A percentile compares a stretch with the other conserved stretches of the same genome.
Evolutionary conservation across 92 coral and sea anemone species (phyloP).

Genomic region (Muricea muricata): DNA sequence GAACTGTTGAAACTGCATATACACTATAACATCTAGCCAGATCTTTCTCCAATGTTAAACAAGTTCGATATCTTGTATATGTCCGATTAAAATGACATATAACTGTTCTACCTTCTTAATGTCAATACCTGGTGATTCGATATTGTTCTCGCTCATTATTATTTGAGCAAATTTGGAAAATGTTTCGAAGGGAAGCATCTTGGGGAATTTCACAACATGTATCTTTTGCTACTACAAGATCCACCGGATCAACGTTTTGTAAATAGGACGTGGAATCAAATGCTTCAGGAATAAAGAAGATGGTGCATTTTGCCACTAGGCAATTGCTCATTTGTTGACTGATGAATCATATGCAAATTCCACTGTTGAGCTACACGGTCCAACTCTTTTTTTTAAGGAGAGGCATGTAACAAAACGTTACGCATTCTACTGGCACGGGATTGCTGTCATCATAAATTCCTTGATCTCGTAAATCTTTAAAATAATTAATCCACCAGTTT

Average conservation of each 20-base stretch:
- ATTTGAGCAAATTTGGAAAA: slow-evolving; percentile 54
- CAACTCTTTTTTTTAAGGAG: slow-evolving; percentile 52
- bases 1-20: too few relatives aligned
- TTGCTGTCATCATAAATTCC: slow-evolving; percentile 51
- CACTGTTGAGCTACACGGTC: slow-evolving; percentile 61
- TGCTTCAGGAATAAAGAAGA: slow-evolving; percentile 60
- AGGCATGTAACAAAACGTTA: slow-evolving; percentile 63
- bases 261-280: slow-evolving; percentile 51
- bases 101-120: slow-evolving; percentile 50
- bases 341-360: slow-evolving; percentile 62
- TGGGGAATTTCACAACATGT: slow-evolving; percentile 48
- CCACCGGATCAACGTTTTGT: slow-evolving; percentile 26
- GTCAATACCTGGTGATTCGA: slow-evolving; percentile 51
- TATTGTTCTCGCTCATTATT: slow-evolving; percentile 48
- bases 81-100: slow-evolving; percentile 48
- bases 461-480: slow-evolving; percentile 47
- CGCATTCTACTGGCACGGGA: slow-evolving; percentile 60
- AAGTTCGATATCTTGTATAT: too few relatives aligned
- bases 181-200: slow-evolving; percentile 41
- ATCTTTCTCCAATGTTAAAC: slow-evolving; percentile 6
- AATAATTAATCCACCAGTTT: slow-evolving; percentile 76
- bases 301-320: slow-evolving; percentile 60
- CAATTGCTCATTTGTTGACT: slow-evolving; percentile 45
- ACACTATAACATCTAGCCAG: background rate
- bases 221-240: slow-evolving; percentile 44